These are phyloP conservation scores for Meloidogyne floridensis DNA, from an alignment of 1,140 invertebrate genomes.

Conservation along the genomic window DNA sequence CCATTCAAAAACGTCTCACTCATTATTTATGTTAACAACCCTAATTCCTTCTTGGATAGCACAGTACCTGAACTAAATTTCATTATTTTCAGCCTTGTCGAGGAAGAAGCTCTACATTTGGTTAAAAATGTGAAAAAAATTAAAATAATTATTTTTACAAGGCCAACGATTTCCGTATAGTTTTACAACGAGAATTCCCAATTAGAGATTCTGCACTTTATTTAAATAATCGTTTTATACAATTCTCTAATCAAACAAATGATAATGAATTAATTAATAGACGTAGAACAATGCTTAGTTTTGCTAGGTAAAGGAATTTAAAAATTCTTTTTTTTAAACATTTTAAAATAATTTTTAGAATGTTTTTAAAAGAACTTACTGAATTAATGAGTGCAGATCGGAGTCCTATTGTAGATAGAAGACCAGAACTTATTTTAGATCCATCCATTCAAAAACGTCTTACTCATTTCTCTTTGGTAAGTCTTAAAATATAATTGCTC, in stretches of 20 bases:
- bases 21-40: too few species aligned
- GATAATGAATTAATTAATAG: conserved; percentile 46
- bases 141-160: conserved; percentile 32
- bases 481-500: conserved; percentile 8
- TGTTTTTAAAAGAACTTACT: conserved; percentile 90
- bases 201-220: conserved; percentile 74
- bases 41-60: too few species aligned
- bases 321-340: not conserved
- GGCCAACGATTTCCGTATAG: conserved; percentile 94
- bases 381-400: conserved; percentile 84
- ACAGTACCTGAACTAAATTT: not conserved
- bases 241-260: conserved; percentile 41
- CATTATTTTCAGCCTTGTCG: conserved; percentile 52
- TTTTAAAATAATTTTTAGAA: conserved; percentile 31
- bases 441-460: conserved; percentile 85
- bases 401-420: conserved; percentile 88
- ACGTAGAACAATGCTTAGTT: conserved; percentile 51
- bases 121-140: not conserved
- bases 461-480: conserved; percentile 78
- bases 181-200: conserved; percentile 98
- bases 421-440: conserved; percentile 88
- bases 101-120: conserved; percentile 95
- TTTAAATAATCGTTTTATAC: conserved; percentile 19
- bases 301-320: conserved; percentile 17
- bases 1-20: too few species aligned